Conservation (phyloP, 1,140 invertebrate genomes). For the Meloidogyne floridensis region DNA sequence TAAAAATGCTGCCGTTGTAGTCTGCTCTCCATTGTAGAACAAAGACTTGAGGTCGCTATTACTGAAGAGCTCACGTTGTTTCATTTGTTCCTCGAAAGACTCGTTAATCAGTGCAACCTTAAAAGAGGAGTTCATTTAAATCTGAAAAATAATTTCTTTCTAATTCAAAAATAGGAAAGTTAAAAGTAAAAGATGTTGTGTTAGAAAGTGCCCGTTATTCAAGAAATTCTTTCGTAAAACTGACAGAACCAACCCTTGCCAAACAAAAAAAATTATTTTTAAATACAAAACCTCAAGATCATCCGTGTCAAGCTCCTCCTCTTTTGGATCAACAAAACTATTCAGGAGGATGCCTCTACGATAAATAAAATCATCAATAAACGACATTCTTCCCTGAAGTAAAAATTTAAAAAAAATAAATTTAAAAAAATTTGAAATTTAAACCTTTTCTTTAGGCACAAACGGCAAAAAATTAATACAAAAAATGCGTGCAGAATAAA, state of each 20-base stretch:
- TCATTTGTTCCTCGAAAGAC: constrained; percentile 42
- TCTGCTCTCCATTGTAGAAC: constrained; percentile 30
- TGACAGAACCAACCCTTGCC: neutral
- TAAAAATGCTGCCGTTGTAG: constrained; percentile 10
- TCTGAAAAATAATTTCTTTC: neutral
- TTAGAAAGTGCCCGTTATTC: too few species aligned
- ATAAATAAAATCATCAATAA: neutral
- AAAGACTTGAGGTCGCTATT: constrained; percentile 26
- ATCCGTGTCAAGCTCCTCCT: constrained; percentile 32
- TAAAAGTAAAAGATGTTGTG: neutral
- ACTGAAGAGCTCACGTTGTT: constrained; percentile 25
- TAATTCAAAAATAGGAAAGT: neutral
- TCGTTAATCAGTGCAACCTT: constrained; percentile 44
- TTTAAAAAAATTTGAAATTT: neutral
- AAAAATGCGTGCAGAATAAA: neutral
- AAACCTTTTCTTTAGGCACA: constrained; percentile 3
- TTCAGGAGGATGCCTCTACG: neutral
- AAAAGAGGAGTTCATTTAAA: neutral
- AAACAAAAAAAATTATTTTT: neutral
- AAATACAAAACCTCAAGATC: constrained; percentile 36
- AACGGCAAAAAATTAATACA: constrained; percentile 3
- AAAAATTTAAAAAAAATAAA: neutral
- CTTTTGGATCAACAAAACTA: constrained; percentile 14
- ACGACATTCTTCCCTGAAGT: neutral
- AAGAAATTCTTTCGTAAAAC: too few species aligned